Percentiles rank a stretch among this genome's conserved stretches.
phyloP scores from a whole-genome alignment of 1,140 invertebrate genomes.

The Drosophila ananassae region DNA sequence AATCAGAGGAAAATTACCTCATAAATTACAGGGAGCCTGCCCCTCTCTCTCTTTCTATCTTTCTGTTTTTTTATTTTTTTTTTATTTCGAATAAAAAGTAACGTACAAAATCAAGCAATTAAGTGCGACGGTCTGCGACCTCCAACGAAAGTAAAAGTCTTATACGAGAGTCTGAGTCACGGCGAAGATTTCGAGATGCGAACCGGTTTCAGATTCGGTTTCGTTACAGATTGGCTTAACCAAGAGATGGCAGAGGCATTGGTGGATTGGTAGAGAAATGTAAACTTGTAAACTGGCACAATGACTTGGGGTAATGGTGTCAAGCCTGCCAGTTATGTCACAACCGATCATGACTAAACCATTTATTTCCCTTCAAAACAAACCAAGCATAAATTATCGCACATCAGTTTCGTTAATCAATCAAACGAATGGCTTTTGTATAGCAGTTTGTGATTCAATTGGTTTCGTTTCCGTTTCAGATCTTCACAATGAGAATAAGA shows the following conservation, averaged over 20 bases:
- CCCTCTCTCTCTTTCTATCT: not conserved
- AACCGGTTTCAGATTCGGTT: slow-evolving; percentile 55
- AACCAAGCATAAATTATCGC: slow-evolving; percentile 1
- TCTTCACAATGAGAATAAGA: slow-evolving; percentile 61
- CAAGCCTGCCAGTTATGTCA: slow-evolving; percentile 56
- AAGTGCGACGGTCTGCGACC: slow-evolving; percentile 71
- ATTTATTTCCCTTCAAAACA: slow-evolving; percentile 18
- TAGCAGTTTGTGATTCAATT: not conserved
- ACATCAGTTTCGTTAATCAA: slow-evolving; percentile 1
- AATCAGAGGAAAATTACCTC: slow-evolving; percentile 73
- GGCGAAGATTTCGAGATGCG: slow-evolving; percentile 63
- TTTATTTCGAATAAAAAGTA: slow-evolving; percentile 14
- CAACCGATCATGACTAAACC: slow-evolving; percentile 24
- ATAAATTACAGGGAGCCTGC: slow-evolving; percentile 46
- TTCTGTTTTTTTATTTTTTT: too few species aligned
- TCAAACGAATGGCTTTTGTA: not conserved
- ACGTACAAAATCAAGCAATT: slow-evolving; percentile 52
- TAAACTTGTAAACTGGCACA: slow-evolving; percentile 70
- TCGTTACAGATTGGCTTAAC: slow-evolving; percentile 62
- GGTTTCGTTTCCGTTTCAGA: not conserved
- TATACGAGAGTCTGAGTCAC: slow-evolving; percentile 59
- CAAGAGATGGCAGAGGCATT: slow-evolving; percentile 12
- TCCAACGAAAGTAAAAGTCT: slow-evolving; percentile 79
- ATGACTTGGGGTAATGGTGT: slow-evolving; percentile 76
- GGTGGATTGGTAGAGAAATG: slow-evolving; percentile 17